These are phyloP conservation scores for Cariama cristata DNA, from an alignment of 2,113 vertebrate genomes.

Conservation along the genomic window DNA sequence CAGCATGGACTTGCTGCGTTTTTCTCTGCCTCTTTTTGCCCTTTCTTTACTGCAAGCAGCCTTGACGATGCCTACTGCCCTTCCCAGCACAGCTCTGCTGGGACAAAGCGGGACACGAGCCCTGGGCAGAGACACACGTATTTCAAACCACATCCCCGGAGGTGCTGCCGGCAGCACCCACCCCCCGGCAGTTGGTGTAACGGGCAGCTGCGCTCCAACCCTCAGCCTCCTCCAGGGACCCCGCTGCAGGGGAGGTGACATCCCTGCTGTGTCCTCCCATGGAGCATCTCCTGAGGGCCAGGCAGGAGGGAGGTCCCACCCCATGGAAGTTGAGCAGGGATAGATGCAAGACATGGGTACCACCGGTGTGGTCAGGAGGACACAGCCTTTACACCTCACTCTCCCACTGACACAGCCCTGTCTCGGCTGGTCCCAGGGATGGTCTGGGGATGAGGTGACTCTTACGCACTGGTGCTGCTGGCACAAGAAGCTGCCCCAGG, in stretches of 20 bases:
- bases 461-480: background rate
- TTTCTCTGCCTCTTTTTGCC: background rate
- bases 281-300: background rate
- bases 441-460: background rate
- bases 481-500: background rate
- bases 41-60: background rate
- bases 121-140: background rate
- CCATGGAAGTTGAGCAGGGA: background rate
- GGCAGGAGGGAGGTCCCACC: background rate
- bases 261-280: rapidly evolving
- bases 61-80: background rate
- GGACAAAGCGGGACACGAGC: background rate
- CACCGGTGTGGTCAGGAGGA: background rate
- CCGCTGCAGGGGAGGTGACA: rapidly evolving
- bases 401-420: background rate
- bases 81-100: background rate
- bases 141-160: background rate
- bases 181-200: background rate
- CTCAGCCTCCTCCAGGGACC: background rate
- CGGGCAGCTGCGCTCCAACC: background rate
- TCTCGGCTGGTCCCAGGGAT: background rate
- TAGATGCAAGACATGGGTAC: background rate
- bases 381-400: background rate
- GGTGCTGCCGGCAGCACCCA: background rate
- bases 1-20: rapidly evolving